Evolutionary conservation across 2,888 invertebrate species (phyloP), one percentile per base, ranked within the genome.

Genomic region (Scrobipalpa atriplicella): DNA sequence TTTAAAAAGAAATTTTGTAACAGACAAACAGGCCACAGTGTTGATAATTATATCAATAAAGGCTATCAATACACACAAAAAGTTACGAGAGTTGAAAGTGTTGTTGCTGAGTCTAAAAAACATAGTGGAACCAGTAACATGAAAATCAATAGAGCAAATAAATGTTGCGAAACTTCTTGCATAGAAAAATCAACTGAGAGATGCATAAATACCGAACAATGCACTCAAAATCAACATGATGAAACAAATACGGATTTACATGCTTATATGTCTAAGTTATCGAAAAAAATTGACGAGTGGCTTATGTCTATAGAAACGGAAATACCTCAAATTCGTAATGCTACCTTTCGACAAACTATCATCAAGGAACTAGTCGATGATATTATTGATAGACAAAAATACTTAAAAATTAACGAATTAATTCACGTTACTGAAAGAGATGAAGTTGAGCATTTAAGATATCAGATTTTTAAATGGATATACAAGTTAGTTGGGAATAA

Each of bases 381-480:
- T 67, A 87, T 90, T 56, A 70, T 87, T 2, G 85, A 90, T 63
- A 80, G 90, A 69, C 75, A 79, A 10, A 87, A 83, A 70, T 90
- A 87, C 74, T 67, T 86, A 69, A 76, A 84, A 70, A 65, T 85
- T 0, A 85, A 85, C 68, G 77, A 78, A 16, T 67, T 70, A 0
- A 70, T 68, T 13, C 73, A 62, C 52, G 70, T 70, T 2, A 69
- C 78, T 13, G 75, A 81, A 0, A 69, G 71, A 68, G 79, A 82
- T 41, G 89, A 90, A 69, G 65, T 89, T 41, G 86, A 88, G 69
- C 73, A 84, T 74, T 77, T 90, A 16, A 87, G 84, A 67, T 89
- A 84, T 76, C 87, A 85, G 47, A 86, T 90, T 71, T 89, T 84
- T 69, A 90, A 89, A 81, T 88, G 85, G 85, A 77, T 87, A 1